These are phyloP conservation scores for Eupithecia centaureata DNA, from an alignment of 2,888 invertebrate genomes.

Conservation along the genomic window DNA sequence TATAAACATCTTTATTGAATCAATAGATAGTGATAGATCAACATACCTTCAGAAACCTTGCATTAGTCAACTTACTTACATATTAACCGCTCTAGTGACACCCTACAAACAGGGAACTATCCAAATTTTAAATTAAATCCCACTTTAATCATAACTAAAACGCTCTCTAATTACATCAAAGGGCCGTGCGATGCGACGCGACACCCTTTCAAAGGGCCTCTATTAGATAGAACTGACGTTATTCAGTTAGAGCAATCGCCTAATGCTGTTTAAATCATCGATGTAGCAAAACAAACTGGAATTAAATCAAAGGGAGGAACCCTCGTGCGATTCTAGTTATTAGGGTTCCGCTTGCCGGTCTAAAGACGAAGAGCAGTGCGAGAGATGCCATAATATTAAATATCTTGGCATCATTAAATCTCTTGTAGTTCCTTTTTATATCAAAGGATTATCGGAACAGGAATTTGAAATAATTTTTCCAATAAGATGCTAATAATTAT, in stretches of 20 bases:
- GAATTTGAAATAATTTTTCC: too few relatives aligned
- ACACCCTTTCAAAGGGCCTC: constrained; percentile 6
- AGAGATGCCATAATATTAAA: not conserved
- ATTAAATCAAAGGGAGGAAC: constrained; percentile 42
- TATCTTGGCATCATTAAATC: not conserved
- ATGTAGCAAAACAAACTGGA: constrained; percentile 39
- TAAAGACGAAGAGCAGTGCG: not conserved
- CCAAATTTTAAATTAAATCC: not conserved
- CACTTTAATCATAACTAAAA: constrained; percentile 2
- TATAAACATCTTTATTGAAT: too few relatives aligned
- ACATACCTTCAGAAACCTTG: too few relatives aligned
- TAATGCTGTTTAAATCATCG: constrained; percentile 24
- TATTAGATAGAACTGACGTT: constrained; percentile 44
- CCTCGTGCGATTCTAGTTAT: constrained; percentile 34
- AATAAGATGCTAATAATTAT: too few relatives aligned
- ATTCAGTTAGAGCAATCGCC: constrained; percentile 44
- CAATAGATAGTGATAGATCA: too few relatives aligned
- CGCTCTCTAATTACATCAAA: not conserved
- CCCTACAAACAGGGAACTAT: not conserved
- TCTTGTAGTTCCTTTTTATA: not conserved
- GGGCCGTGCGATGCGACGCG: not conserved
- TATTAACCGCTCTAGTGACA: not conserved
- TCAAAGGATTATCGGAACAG: too few relatives aligned
- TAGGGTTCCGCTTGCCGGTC: constrained; percentile 52
- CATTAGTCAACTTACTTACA: not conserved